Percentiles rank a stretch among this genome's conserved stretches.
These are phyloP conservation scores for Micromesistius poutassou DNA, from an alignment of 2,797 vertebrate genomes.

Conservation along the genomic window DNA sequence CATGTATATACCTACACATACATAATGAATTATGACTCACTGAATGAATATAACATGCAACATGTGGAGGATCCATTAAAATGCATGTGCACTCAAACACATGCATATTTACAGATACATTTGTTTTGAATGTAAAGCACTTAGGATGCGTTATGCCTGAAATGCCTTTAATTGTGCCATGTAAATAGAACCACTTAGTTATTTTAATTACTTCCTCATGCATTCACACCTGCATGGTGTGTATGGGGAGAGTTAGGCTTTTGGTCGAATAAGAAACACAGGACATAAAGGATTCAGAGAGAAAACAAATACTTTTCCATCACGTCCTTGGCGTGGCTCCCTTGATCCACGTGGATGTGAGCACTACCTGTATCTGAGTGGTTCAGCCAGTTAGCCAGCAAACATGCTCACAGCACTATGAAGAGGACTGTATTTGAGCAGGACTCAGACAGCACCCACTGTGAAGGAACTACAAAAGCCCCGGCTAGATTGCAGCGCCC, in stretches of 20 bases:
- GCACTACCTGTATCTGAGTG: neutral
- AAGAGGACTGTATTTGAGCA: neutral
- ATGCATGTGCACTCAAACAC: neutral
- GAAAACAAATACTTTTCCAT: too few species aligned
- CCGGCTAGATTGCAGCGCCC: neutral
- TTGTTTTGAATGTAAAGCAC: neutral
- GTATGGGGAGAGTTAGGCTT: neutral
- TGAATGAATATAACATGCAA: neutral
- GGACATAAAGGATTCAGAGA: neutral
- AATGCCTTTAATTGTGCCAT: neutral
- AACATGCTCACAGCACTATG: neutral
- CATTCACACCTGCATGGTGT: neutral
- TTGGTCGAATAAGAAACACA: neutral
- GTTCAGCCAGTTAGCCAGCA: neutral
- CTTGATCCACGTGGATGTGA: neutral
- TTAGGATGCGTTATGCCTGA: neutral
- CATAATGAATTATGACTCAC: neutral
- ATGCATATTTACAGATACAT: neutral
- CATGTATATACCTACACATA: neutral
- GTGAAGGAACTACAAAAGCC: neutral
- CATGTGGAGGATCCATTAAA: neutral
- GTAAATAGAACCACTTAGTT: neutral
- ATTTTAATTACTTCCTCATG: neutral
- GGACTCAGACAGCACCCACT: neutral
- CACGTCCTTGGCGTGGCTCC: neutral